phyloP scores from a whole-genome alignment of 2,113 vertebrate genomes.

The Ovis canadensis region DNA sequence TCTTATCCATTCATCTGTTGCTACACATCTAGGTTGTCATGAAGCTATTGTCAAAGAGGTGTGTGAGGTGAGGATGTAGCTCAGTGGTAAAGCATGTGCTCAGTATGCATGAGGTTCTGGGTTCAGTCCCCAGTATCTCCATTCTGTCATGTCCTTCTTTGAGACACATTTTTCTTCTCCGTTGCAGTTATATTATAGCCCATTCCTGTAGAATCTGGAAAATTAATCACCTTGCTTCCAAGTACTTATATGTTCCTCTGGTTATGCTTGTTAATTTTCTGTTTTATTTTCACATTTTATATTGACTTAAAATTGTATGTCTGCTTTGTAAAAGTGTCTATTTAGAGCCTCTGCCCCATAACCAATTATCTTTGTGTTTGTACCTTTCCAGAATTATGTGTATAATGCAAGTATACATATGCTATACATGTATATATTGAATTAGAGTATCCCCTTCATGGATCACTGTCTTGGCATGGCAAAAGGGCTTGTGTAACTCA shows the following conservation, averaged over 20 bases:
- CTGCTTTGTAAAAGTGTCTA: neutral
- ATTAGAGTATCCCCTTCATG: neutral
- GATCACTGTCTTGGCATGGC: neutral
- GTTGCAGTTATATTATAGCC: neutral
- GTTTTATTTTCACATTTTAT: neutral
- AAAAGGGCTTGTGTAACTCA: neutral
- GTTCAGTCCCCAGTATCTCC: slow-evolving; percentile 84
- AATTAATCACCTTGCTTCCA: neutral
- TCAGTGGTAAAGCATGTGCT: slow-evolving; percentile 85
- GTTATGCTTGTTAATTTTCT: rapidly evolving
- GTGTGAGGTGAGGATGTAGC: slow-evolving; percentile 72
- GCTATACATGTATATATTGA: too few species aligned
- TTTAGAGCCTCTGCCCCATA: neutral
- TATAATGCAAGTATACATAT: neutral
- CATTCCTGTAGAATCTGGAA: neutral
- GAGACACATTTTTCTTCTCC: neutral
- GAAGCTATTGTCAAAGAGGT: rapidly evolving
- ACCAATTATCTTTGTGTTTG: neutral
- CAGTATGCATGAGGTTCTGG: slow-evolving; percentile 84
- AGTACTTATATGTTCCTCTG: neutral
- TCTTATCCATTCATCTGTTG: neutral
- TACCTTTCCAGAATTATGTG: neutral
- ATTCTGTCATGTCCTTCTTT: rapidly evolving
- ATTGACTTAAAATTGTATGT: neutral
- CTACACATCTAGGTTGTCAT: neutral